These are phyloP conservation scores for Oncopodura yosiiana DNA, from an alignment of 1,140 invertebrate genomes.

Conservation along the genomic window DNA sequence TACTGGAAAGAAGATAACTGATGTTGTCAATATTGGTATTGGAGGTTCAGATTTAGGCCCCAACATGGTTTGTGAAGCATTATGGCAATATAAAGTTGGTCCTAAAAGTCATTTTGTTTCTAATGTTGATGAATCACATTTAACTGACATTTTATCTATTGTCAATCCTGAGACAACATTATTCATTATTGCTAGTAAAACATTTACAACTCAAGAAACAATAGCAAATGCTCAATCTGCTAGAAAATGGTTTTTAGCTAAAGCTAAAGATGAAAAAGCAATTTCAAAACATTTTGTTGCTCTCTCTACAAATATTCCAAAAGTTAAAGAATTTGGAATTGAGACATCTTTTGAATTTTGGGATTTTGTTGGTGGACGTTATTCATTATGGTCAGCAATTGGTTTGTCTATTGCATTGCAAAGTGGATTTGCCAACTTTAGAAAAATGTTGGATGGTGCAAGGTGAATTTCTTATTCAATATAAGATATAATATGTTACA, in stretches of 20 bases:
- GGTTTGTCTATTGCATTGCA: conserved; percentile 89
- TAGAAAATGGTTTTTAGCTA: conserved; percentile 83
- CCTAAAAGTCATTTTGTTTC: conserved; percentile 94
- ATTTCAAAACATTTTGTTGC: conserved; percentile 98
- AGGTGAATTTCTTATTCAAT: neutral
- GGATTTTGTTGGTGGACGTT: conserved; percentile 99
- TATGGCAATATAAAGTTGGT: conserved; percentile 81
- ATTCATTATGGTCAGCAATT: conserved; percentile 97
- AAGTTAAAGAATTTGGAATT: conserved; percentile 95
- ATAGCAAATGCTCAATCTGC: conserved; percentile 98
- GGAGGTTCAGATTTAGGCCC: conserved; percentile 98
- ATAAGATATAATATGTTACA: neutral
- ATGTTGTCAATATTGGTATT: conserved; percentile 99
- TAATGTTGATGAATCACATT: conserved; percentile 97
- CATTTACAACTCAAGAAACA: conserved; percentile 98
- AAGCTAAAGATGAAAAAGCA: conserved; percentile 45
- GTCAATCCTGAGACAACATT: conserved; percentile 86
- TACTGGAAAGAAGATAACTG: conserved; percentile 88
- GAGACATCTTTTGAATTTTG: conserved; percentile 99
- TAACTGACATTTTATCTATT: conserved; percentile 85
- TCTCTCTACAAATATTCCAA: conserved; percentile 84
- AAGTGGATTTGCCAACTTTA: conserved; percentile 94
- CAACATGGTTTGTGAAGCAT: conserved; percentile 95
- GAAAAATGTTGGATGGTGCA: conserved; percentile 79
- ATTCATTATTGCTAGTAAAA: conserved; percentile 98